A percentile compares a stretch with the other conserved stretches of the same genome.
Evolutionary conservation across 1,140 invertebrate genomes (phyloP).

Genomic region (Tetramorium parvispinum): DNA sequence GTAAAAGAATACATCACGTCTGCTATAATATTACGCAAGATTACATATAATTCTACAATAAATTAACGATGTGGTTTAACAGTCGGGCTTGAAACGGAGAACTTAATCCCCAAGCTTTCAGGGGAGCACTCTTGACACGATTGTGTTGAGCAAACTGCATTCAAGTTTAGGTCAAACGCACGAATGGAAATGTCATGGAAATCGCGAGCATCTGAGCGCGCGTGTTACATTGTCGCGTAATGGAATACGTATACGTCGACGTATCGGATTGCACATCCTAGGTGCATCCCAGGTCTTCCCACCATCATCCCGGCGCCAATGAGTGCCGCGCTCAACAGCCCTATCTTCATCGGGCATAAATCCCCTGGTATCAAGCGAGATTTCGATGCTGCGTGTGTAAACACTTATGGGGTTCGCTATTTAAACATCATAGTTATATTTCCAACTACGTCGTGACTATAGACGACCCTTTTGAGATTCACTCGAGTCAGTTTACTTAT

Average conservation of each 20-base stretch:
- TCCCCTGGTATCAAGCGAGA: background rate
- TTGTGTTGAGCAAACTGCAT: slow-evolving; percentile 7
- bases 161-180: slow-evolving; percentile 35
- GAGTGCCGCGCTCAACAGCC: slow-evolving; percentile 27
- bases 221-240: slow-evolving; percentile 17
- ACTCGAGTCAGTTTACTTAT: background rate
- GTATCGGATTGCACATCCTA: slow-evolving; percentile 32
- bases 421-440: slow-evolving; percentile 4
- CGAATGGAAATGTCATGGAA: slow-evolving; percentile 59
- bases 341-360: slow-evolving; percentile 41
- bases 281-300: slow-evolving; percentile 56
- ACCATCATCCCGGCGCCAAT: slow-evolving; percentile 13
- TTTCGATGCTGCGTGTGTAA: slow-evolving; percentile 22
- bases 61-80: background rate
- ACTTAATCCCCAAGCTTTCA: slow-evolving; percentile 46
- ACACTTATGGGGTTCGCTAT: background rate
- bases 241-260: slow-evolving; percentile 16
- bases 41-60: background rate
- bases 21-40: background rate
- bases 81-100: background rate
- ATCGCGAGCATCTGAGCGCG: slow-evolving; percentile 19
- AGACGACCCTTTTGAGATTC: background rate
- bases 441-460: background rate
- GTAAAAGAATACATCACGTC: background rate
- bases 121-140: slow-evolving; percentile 15